Conservation (phyloP, 2,888 invertebrate genomes). For the Acrobasis consociella region DNA sequence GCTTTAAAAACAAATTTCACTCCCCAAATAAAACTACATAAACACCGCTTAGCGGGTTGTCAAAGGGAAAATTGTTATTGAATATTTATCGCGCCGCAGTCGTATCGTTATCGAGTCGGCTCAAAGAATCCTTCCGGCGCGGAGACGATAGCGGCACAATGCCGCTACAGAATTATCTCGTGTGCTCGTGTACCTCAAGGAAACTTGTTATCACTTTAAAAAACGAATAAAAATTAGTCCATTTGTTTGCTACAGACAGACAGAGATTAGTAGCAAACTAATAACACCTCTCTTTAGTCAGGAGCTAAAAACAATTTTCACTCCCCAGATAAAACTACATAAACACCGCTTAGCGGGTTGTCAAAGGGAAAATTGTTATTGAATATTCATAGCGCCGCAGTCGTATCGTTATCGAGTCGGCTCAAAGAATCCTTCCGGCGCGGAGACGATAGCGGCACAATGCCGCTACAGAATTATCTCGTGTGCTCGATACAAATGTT, state of each 20-base stretch:
- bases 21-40: background rate
- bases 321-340: background rate
- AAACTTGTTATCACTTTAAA: too few species aligned
- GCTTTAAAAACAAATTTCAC: too few species aligned
- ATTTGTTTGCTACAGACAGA: too few species aligned
- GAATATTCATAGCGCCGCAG: constrained; percentile 20
- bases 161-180: background rate
- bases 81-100: constrained; percentile 19
- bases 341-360: constrained; percentile 7
- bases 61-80: constrained; percentile 25
- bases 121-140: constrained; percentile 9
- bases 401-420: constrained; percentile 3
- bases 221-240: too few species aligned
- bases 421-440: constrained; percentile 12
- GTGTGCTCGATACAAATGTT: background rate
- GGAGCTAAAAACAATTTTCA: too few species aligned
- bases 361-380: constrained; percentile 25
- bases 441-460: constrained; percentile 7
- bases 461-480: background rate
- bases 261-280: too few species aligned
- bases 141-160: constrained; percentile 10
- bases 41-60: constrained; percentile 11
- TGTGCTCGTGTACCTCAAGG: too few species aligned
- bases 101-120: constrained; percentile 6
- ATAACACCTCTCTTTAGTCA: too few species aligned